Evolutionary conservation across 2,888 invertebrate species (phyloP), one percentile per base, ranked within the genome.

Genomic region (Vandiemenella viatica): DNA sequence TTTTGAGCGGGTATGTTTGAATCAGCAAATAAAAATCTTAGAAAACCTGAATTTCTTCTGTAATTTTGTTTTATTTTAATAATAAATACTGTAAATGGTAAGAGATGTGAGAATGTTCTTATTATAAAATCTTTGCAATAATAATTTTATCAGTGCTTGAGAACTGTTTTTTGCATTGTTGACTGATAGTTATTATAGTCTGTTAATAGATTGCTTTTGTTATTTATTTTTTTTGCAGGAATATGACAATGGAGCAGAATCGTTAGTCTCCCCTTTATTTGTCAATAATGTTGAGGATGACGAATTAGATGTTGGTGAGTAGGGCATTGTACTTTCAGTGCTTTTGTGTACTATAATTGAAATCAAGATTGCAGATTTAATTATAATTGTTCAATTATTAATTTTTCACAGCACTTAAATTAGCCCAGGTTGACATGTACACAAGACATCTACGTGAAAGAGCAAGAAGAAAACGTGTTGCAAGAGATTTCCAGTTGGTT

Each of bases 391-490:
- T 32, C 10, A 32, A 32, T 32, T 32, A 2, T n/a, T 13, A 26
- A 26, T 26, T 26, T 32, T n/a, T 61, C 60, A 32, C 67, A 79
- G 85, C 86, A 52, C 69, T 93, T 23, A 93, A 93, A 68, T 68
- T 93, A 57, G 84, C 91, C 19, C 87, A 92, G 70, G 88, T 93
- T 50, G 92, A 92, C 62, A 91, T 91, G 72, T 95, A 93, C 63
- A 83, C 83, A 5, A 73, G 86, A 52, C 73, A 87, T 55, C 66
- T 92, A 46, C 71, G 88, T 46, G 95, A 95, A 64, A 73, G 95
- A 54, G 85, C 86, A 40, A 74, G 90, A 56, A 75, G 92, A 64
- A 95, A 95, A 76, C 74, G 89, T 48, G 77, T 95, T 47, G 89
- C 89, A 15, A 73, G 90, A 45, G 92, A 93, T 65, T 93, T 84